Percentiles rank a stretch among this genome's conserved stretches.
phyloP scores from a whole-genome alignment of 37 sponge, comb jelly and placozoan species.

The Hormiphora californensis region DNA sequence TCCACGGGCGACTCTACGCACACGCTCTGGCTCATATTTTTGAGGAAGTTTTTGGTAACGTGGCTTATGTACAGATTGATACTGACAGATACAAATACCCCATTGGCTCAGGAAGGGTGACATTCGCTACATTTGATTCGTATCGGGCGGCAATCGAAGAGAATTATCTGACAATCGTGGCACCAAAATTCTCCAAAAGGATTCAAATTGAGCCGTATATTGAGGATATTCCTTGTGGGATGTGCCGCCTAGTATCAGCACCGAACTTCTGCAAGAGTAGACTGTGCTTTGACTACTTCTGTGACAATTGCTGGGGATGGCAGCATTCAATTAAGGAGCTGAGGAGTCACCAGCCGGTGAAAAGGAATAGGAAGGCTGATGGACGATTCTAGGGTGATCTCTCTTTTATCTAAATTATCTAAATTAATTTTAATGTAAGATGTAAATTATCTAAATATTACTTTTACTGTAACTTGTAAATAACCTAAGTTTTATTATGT shows the following conservation, averaged over 20 bases:
- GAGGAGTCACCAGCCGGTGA: conserved; percentile 22
- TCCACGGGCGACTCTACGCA: conserved; percentile 29
- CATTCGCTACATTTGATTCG: conserved; percentile 5
- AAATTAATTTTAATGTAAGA: no score
- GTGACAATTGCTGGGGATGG: conserved; percentile 53
- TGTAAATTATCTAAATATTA: no score
- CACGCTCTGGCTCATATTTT: conserved; percentile 37
- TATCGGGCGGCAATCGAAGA: conserved; percentile 41
- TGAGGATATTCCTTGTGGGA: conserved; percentile 45
- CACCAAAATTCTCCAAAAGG: conserved; percentile 38
- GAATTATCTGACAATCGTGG: conserved; percentile 21
- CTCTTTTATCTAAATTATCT: no score
- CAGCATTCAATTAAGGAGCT: conserved; percentile 19
- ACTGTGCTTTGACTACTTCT: conserved; percentile 45
- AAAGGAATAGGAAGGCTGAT: conserved; percentile 25
- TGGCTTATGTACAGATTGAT: conserved; percentile 53
- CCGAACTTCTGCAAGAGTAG: conserved; percentile 48
- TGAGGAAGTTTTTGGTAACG: conserved; percentile 24
- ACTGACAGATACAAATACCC: conserved; percentile 46
- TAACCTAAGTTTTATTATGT: no score
- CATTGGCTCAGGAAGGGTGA: conserved; percentile 20
- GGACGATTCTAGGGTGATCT: no score
- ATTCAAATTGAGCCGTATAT: conserved; percentile 50
- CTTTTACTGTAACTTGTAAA: no score
- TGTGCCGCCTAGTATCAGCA: conserved; percentile 4